phyloP scores from a whole-genome alignment of 2,113 vertebrate species.

The Nothobranchius kuhntae region DNA sequence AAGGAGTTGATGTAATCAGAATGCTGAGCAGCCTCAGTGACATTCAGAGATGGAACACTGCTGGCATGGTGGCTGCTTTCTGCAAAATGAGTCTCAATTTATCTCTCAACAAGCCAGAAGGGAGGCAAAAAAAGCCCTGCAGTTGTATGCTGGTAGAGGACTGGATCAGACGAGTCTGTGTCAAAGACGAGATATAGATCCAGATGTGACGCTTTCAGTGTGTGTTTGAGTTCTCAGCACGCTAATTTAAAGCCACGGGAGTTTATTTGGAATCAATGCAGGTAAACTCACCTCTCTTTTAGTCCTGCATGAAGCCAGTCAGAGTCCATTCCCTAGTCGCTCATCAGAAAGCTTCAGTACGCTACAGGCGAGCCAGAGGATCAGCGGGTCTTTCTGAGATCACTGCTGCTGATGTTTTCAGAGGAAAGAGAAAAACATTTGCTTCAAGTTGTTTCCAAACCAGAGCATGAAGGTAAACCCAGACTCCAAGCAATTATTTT shows the following conservation, averaged over 20 bases:
- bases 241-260: slow-evolving; percentile 27
- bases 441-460: not conserved
- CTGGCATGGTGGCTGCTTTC: slow-evolving; percentile 10
- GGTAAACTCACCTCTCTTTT: slow-evolving; percentile 32
- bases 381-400: too few relatives aligned
- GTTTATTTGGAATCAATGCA: slow-evolving; percentile 29
- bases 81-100: slow-evolving; percentile 25
- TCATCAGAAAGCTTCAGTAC: slow-evolving; percentile 4
- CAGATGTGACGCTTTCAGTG: not conserved
- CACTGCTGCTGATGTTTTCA: too few relatives aligned
- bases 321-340: not conserved
- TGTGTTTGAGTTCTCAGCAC: slow-evolving; percentile 26
- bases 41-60: not conserved
- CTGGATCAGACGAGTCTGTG: slow-evolving; percentile 10
- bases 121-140: slow-evolving; percentile 6
- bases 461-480: not conserved
- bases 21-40: not conserved
- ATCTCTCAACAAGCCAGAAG: not conserved
- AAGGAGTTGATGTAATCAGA: slow-evolving; percentile 39
- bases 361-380: not conserved
- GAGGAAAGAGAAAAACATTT: too few relatives aligned
- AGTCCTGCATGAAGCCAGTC: slow-evolving; percentile 21
- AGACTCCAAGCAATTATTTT: not conserved
- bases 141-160: not conserved
- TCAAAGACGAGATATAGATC: too few relatives aligned